Base-by-base conservation (phyloP, 2,797 vertebrate genomes). In the Okamejei kenojei region DNA sequence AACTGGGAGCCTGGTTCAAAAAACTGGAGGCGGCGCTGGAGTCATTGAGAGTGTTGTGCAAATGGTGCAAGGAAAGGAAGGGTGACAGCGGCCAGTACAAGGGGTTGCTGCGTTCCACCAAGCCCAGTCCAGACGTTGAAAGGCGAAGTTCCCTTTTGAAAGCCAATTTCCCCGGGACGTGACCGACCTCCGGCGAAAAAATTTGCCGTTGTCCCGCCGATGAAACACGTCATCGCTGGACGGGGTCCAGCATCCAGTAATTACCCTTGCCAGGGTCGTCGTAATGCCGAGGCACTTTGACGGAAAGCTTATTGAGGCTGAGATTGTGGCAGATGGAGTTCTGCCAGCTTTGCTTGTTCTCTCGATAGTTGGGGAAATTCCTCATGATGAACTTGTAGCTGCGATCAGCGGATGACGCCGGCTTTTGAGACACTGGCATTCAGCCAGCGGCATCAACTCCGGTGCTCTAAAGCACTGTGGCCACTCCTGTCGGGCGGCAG, bases 211-310 rank as follows among this genome's bases (percentile, higher is more conserved):
- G 96, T 97, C 0, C 97, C 97, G 1, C 97, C 97, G 94, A 97
- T 97, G 93, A n/a, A 97, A 97, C 0, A 97, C 97, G 65, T 97
- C 97, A 45, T 97, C 97, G 93, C 97, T 97, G 84, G 96, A 97
- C 10, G n/a, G 97, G 97, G 95, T 97, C 97, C 93, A 97, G 93
- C 96, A 97, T 97, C 97, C 97, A 97, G 95, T 97, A 97, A 94
- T 97, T 97, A 0, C 97, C 97, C 93, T 97, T 97, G 0, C 97
- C 97, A 13, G 97, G 97, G 94, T 97, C 97, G 93, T 97, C 97
- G 94, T 97, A 97, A 95, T 97, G 97, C 29, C 97, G 82, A 2
- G 97, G 97, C 54, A 97, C 97, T 95, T 97, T 97, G 0, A 97
- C 97, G 94, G 97, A 97, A 94, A 97, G 97, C 93, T 97, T 97